Conservation (phyloP, 2,797 vertebrate genomes). For the Aldrovandia affinis region DNA sequence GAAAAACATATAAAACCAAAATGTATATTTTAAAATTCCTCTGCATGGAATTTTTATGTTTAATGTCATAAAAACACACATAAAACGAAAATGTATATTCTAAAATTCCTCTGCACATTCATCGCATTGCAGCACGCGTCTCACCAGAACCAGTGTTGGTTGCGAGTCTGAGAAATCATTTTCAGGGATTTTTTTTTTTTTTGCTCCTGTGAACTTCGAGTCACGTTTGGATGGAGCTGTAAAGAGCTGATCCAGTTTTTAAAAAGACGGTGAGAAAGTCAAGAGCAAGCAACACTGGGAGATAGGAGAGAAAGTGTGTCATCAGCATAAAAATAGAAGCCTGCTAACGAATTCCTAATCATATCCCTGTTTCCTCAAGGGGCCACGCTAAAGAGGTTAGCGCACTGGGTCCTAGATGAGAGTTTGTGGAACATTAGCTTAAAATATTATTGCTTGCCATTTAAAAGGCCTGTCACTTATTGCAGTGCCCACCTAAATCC, state of each 20-base stretch:
- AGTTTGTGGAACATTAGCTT: slow-evolving; percentile 73
- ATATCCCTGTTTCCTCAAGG: slow-evolving; percentile 75
- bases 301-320: slow-evolving; percentile 78
- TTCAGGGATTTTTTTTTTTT: slow-evolving; percentile 42
- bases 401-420: slow-evolving; percentile 71
- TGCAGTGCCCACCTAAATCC: slow-evolving; percentile 58
- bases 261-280: slow-evolving; percentile 72
- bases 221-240: slow-evolving; percentile 61
- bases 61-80: neutral
- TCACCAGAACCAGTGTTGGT: slow-evolving; percentile 31
- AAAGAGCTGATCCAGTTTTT: slow-evolving; percentile 80
- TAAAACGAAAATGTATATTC: neutral
- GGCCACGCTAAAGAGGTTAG: slow-evolving; percentile 77
- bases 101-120: neutral
- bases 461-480: slow-evolving; percentile 52
- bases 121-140: neutral
- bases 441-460: slow-evolving; percentile 71
- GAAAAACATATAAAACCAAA: neutral
- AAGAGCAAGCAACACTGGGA: slow-evolving; percentile 63
- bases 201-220: slow-evolving; percentile 63
- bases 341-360: slow-evolving; percentile 81
- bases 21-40: neutral
- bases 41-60: too few relatives aligned
- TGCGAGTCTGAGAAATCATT: slow-evolving; percentile 37
- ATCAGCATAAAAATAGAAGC: slow-evolving; percentile 84